phyloP scores from a whole-genome alignment of 2,797 vertebrate genomes.

The Vireo griseus region DNA sequence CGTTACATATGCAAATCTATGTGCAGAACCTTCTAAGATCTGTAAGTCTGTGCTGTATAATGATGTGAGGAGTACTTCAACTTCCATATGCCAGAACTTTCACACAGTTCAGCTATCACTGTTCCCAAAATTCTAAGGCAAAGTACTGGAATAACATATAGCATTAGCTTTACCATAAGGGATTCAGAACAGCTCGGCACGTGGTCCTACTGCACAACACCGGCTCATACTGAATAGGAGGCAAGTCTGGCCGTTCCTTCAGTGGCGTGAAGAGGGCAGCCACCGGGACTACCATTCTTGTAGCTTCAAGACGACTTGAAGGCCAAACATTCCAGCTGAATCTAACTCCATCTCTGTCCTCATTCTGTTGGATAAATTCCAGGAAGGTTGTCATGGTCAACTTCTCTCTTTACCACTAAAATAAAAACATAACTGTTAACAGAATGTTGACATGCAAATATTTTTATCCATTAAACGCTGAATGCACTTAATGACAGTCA shows the following conservation, averaged over 20 bases:
- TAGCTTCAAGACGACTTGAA: constrained; percentile 93
- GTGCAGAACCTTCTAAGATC: background rate
- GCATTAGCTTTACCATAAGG: constrained; percentile 83
- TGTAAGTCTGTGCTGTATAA: rapidly evolving
- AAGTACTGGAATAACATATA: background rate
- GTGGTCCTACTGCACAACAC: constrained; percentile 94
- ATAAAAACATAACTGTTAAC: constrained; percentile 12
- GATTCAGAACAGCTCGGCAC: constrained; percentile 93
- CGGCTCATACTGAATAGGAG: constrained; percentile 95
- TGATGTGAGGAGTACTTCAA: background rate
- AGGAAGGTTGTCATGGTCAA: constrained; percentile 91
- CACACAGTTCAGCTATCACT: background rate
- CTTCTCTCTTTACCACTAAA: constrained; percentile 53
- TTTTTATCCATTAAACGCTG: background rate
- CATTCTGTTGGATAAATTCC: constrained; percentile 95
- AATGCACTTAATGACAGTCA: background rate
- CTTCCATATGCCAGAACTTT: background rate
- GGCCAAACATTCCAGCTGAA: constrained; percentile 99
- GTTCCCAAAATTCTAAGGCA: background rate
- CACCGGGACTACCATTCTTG: constrained; percentile 94
- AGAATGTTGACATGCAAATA: background rate
- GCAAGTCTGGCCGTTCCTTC: constrained; percentile 89
- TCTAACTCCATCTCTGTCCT: constrained; percentile 93
- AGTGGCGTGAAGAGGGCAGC: constrained; percentile 89
- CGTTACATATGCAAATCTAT: background rate